Base-by-base conservation (phyloP, 2,797 vertebrate genomes). In the Gadopsis bispinosus region DNA sequence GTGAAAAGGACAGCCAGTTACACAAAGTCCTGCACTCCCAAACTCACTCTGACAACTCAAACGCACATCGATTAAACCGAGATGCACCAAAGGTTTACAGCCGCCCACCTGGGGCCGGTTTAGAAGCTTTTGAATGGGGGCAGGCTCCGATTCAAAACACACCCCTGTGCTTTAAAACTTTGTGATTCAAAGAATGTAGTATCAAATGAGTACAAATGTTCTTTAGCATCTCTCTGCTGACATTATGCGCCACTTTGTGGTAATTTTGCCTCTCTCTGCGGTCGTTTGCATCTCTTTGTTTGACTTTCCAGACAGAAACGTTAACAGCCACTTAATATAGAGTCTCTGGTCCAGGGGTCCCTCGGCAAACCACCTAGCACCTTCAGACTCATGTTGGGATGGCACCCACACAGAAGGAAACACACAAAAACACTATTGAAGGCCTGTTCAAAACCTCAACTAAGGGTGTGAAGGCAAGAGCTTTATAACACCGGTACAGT, bases 1-100 rank as follows among this genome's bases (percentile, higher is more conserved):
- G 54, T 51, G 45, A 63, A 33, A 60, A 59, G 22, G 47, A 72
- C 13, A 41, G 3, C 20, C 48, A 63, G 31, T 55, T 33, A 73
- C 55, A 71, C 26, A 65, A 45, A 50, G 29, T 59, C 33, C 59
- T 37, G 37, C 71, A 51, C 67, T 56, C 48, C 39, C 55, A 41
- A 19, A 56, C 72, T n/a, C 41, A 2, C 75, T 4, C 26, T 39
- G 19, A 33, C 51, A 3, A 31, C 62, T 59, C 37, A 43, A 22
- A 51, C 68, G 22, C 13, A 66, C 43, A 37, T 51, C 22, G 69
- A 51, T 69, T 65, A 55, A 56, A 39, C 2, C 0, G 1, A 35
- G 26, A 58, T 26, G 47, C 33, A 54, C 20, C 35, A 5, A 20
- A 35, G 71, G 39, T n/a, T n/a, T 1, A 12, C 19, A 58, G 14